Percentiles rank a stretch among this genome's conserved stretches.
Conservation (phyloP, 2,888 invertebrate species). For the Liodrosophila aerea region DNA sequence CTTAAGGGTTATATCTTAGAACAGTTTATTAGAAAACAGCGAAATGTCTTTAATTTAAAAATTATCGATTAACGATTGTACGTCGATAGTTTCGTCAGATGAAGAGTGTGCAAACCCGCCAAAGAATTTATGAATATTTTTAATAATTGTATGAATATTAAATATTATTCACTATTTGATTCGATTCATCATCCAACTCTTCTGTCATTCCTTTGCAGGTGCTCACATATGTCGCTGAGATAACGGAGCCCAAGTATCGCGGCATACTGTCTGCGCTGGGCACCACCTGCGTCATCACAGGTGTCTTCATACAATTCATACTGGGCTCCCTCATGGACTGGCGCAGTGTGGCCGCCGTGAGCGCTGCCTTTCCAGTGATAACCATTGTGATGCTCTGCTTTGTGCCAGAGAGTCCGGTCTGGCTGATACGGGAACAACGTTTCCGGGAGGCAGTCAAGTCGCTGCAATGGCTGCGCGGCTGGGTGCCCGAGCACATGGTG, state of each 20-base stretch:
- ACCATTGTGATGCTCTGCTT: constrained; percentile 87
- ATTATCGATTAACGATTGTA: too few species aligned
- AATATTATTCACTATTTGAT: too few species aligned
- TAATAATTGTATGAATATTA: too few species aligned
- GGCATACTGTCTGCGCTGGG: constrained; percentile 88
- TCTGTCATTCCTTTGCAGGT: constrained; percentile 83
- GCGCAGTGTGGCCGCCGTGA: constrained; percentile 88
- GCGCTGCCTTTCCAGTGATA: constrained; percentile 86
- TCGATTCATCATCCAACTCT: neutral
- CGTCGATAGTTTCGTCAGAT: too few species aligned
- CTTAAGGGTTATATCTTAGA: too few species aligned
- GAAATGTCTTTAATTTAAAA: too few species aligned
- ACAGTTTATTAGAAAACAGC: too few species aligned
- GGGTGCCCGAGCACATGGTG: constrained; percentile 86
- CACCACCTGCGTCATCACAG: constrained; percentile 89
- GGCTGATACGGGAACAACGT: constrained; percentile 88
- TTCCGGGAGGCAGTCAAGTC: constrained; percentile 87
- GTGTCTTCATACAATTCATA: constrained; percentile 89
- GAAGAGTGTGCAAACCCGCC: too few species aligned
- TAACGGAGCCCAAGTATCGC: constrained; percentile 90
- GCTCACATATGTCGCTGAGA: constrained; percentile 92
- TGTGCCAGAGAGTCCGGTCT: constrained; percentile 92
- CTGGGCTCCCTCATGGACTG: constrained; percentile 88
- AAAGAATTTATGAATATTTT: too few species aligned
- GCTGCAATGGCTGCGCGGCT: constrained; percentile 91